Evolutionary conservation across 2,888 invertebrate genomes (phyloP), one percentile per base, ranked within the genome.

Genomic region (Schrankia costaestrigalis): DNA sequence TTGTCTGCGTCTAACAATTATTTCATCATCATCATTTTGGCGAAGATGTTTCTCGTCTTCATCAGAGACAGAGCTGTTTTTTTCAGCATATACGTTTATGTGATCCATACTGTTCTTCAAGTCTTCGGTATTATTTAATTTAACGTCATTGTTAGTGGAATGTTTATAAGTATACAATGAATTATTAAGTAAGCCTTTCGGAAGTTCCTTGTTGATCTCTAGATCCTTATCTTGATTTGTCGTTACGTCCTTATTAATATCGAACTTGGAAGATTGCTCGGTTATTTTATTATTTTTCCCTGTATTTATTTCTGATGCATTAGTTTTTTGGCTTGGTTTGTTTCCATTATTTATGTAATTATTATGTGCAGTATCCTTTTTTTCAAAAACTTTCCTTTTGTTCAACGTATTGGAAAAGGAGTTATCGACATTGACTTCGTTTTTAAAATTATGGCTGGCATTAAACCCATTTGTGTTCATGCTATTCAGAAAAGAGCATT

Each of bases 321-420:
- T 68, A 36, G 38, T 49, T 42, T 69, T 71, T n/a, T 72, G 65
- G 12, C 40, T 56, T 28, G 42, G 19, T 57, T 66, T 75, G 29
- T 36, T 35, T 6, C 39, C 31, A 39, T 50, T 63, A 14, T 67
- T 64, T 28, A 43, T 34, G 36, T 50, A 41, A 41, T 34, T 55
- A 34, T 54, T 59, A 8, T 61, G 52, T 27, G 59, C 70, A 11
- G 58, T 42, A 10, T 77, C 76, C 15, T 60, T 56, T 39, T 71
- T 80, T 65, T 86, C 84, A 49, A 85, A 84, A 12, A 84, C 41
- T 59, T 78, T 84, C 57, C 74, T 73, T 63, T 81, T 87, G 35
- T 64, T 81, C 30, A 83, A 52, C 2, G 83, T 85, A 44, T 81
- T 83, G 6, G 75, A 79, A 50, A 51, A 72, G n/a, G n/a, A n/a